phyloP scores from a whole-genome alignment of 2,797 vertebrate genomes.

The Enteromius paludinosus region DNA sequence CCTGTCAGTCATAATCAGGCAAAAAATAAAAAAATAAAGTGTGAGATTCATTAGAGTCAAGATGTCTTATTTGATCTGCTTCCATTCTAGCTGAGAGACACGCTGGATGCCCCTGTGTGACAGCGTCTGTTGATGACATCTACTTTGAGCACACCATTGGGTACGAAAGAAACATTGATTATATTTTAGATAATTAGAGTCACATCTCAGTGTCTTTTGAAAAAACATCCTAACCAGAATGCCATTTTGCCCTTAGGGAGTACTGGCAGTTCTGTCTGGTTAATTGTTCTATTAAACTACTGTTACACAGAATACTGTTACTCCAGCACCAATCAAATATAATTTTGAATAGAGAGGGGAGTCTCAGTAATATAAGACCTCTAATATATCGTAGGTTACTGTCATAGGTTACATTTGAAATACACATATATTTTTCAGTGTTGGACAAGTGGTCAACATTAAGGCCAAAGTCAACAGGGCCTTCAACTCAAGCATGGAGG shows the following conservation, averaged over 20 bases:
- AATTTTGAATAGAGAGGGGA: constrained; percentile 30
- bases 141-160: constrained; percentile 93
- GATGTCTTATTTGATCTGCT: not conserved
- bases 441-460: constrained; percentile 94
- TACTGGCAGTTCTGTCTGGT: constrained; percentile 6
- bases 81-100: constrained; percentile 86
- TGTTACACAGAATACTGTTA: constrained; percentile 25
- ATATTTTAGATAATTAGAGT: constrained; percentile 3
- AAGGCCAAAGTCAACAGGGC: constrained; percentile 95
- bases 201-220: constrained; percentile 1
- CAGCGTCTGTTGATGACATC: constrained; percentile 95
- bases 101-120: constrained; percentile 90
- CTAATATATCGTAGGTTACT: not conserved
- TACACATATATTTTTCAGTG: constrained; percentile 68
- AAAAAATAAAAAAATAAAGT: not conserved
- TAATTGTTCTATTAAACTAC: constrained; percentile 20
- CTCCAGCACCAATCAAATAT: constrained; percentile 21
- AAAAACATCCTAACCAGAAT: constrained; percentile 15
- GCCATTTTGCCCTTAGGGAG: constrained; percentile 6
- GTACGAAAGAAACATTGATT: constrained; percentile 70
- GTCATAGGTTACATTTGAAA: not conserved
- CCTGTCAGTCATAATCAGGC: not conserved
- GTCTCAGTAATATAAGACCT: not conserved
- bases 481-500: constrained; percentile 98
- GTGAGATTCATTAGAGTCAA: not conserved